A percentile compares a stretch with the other conserved stretches of the same genome.
phyloP scores from a whole-genome alignment of 2,797 vertebrate genomes.

The Hemibagrus guttatus region DNA sequence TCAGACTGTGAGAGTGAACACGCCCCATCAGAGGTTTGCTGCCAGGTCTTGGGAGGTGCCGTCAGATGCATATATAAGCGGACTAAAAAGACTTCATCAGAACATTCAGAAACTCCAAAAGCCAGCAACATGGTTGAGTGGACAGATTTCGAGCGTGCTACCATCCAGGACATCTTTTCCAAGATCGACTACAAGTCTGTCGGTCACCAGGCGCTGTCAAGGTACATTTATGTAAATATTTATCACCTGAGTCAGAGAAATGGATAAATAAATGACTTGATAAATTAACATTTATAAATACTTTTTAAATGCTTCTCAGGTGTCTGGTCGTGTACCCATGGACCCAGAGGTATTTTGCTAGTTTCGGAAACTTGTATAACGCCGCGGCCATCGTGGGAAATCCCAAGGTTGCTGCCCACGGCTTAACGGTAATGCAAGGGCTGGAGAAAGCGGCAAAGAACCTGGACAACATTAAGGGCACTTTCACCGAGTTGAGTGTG shows the following conservation, averaged over 20 bases:
- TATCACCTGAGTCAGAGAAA: background rate
- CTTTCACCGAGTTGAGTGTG: constrained; percentile 69
- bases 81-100: background rate
- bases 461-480: constrained; percentile 72
- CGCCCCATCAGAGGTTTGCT: too few species aligned
- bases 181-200: constrained; percentile 58
- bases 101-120: background rate
- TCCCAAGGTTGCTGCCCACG: constrained; percentile 69
- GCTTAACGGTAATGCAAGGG: constrained; percentile 72
- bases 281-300: background rate
- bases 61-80: background rate
- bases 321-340: constrained; percentile 77
- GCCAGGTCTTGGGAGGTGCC: background rate
- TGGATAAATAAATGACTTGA: background rate
- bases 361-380: constrained; percentile 77
- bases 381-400: constrained; percentile 66
- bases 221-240: constrained; percentile 46
- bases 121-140: constrained; percentile 74
- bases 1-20: too few species aligned
- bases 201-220: constrained; percentile 21
- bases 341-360: constrained; percentile 81
- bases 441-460: constrained; percentile 73
- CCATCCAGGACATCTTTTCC: constrained; percentile 55
- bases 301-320: constrained; percentile 61
- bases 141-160: constrained; percentile 52